These are phyloP conservation scores for Agelastica alni DNA, from an alignment of 2,888 invertebrate species.

Conservation along the genomic window DNA sequence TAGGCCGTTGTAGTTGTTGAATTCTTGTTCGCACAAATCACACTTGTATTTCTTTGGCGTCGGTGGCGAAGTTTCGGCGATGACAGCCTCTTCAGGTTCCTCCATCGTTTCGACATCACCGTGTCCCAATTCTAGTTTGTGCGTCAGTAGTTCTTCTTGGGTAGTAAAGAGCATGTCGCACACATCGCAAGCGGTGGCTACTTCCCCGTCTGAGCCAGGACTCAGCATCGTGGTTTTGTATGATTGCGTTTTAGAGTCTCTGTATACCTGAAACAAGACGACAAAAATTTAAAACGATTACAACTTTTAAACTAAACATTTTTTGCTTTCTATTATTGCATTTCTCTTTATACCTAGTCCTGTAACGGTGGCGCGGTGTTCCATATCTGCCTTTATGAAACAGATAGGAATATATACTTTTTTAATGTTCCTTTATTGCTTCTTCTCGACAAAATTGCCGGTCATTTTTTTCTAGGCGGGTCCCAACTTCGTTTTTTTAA, in stretches of 20 bases:
- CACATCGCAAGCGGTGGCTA: slow-evolving; percentile 59
- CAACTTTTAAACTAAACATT: no score
- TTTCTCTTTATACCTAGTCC: no score
- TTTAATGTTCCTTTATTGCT: no score
- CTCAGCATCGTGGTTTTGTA: slow-evolving; percentile 63
- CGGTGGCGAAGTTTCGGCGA: slow-evolving; percentile 49
- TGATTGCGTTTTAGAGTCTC: slow-evolving; percentile 65
- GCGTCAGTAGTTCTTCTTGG: slow-evolving; percentile 47
- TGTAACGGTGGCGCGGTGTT: no score
- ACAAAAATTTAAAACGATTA: no score
- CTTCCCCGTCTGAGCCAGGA: slow-evolving; percentile 52
- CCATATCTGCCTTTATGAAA: no score
- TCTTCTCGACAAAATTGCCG: no score
- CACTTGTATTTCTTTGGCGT: slow-evolving; percentile 61
- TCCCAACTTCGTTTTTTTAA: no score
- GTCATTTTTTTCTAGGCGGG: no score
- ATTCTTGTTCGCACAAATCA: slow-evolving; percentile 61
- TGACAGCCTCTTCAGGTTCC: neutral
- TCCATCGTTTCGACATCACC: neutral
- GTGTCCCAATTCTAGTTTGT: slow-evolving; percentile 35
- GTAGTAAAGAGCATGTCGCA: slow-evolving; percentile 66
- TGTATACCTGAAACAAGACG: slow-evolving; percentile 55
- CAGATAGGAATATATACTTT: no score
- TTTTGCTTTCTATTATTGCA: no score
- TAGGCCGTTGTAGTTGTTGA: slow-evolving; percentile 46